phyloP scores from a whole-genome alignment of 1,140 invertebrate genomes.

The Periplaneta americana region DNA sequence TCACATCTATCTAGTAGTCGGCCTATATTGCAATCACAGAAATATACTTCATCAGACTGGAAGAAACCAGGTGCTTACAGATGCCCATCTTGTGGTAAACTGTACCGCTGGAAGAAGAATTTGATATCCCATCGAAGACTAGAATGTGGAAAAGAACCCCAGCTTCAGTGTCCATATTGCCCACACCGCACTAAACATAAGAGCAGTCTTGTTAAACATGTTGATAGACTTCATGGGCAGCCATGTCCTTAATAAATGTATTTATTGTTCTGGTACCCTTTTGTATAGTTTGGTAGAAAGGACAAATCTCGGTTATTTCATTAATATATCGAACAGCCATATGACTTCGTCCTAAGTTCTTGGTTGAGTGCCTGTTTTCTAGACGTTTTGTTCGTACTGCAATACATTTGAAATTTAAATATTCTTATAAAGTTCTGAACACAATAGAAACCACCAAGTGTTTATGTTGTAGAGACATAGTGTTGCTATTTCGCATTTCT shows the following conservation, averaged over 20 bases:
- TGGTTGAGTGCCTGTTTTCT: no score
- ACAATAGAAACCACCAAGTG: no score
- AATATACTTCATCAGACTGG: not conserved
- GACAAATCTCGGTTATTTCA: no score
- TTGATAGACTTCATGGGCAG: conserved; percentile 10
- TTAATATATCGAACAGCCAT: no score
- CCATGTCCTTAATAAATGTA: not conserved
- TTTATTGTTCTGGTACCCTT: no score
- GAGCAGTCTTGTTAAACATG: conserved; percentile 24
- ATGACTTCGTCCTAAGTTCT: no score
- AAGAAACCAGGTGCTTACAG: not conserved
- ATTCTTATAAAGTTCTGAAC: no score
- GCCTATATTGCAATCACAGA: not conserved
- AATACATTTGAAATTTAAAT: no score
- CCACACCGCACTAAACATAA: conserved; percentile 31
- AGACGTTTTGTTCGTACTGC: no score
- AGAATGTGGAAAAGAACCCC: conserved; percentile 32
- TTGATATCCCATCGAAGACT: conserved; percentile 2
- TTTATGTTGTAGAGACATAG: no score
- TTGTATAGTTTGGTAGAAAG: no score
- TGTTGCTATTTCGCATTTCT: no score
- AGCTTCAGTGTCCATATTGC: conserved; percentile 31
- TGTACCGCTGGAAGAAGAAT: conserved; percentile 22
- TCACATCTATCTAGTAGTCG: not conserved
- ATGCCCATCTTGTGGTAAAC: conserved; percentile 37